Evolutionary conservation across 2,888 invertebrate genomes (phyloP).

Genomic region (Lepidochitona cinerea): DNA sequence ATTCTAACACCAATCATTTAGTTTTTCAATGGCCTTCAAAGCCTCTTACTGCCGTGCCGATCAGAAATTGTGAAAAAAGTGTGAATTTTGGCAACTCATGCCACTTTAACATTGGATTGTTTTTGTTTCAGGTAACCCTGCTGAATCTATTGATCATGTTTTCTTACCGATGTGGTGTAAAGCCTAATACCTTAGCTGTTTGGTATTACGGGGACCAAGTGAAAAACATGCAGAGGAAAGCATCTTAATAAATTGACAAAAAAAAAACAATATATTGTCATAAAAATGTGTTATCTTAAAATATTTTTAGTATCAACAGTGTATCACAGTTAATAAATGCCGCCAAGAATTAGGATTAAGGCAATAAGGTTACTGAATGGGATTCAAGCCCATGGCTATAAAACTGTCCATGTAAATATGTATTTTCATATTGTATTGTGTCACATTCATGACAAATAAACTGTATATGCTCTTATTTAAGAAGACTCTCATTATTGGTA

Average conservation of each 20-base stretch:
- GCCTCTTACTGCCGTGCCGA: too few species aligned
- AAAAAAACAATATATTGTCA: background rate
- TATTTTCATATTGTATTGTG: background rate
- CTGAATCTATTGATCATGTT: conserved; percentile 34
- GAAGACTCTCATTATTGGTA: too few species aligned
- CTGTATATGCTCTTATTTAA: too few species aligned
- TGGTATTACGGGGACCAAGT: conserved; percentile 48
- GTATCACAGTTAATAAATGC: too few species aligned
- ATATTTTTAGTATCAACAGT: too few species aligned
- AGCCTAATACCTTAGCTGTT: conserved; percentile 42
- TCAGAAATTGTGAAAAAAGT: too few species aligned
- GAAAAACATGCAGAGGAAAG: conserved; percentile 8
- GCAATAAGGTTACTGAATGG: background rate
- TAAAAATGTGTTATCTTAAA: background rate
- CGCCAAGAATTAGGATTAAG: background rate
- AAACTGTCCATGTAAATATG: background rate
- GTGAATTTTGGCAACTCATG: background rate
- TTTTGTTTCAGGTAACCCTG: conserved; percentile 34
- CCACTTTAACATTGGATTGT: background rate
- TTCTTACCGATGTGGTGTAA: conserved; percentile 41
- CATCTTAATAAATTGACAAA: background rate
- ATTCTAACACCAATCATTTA: too few species aligned
- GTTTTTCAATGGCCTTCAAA: too few species aligned
- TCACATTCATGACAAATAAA: background rate
- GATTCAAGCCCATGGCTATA: too few species aligned